Evolutionary conservation across 2,113 vertebrate species (phyloP).

Genomic region (Aleadryas rufinucha): DNA sequence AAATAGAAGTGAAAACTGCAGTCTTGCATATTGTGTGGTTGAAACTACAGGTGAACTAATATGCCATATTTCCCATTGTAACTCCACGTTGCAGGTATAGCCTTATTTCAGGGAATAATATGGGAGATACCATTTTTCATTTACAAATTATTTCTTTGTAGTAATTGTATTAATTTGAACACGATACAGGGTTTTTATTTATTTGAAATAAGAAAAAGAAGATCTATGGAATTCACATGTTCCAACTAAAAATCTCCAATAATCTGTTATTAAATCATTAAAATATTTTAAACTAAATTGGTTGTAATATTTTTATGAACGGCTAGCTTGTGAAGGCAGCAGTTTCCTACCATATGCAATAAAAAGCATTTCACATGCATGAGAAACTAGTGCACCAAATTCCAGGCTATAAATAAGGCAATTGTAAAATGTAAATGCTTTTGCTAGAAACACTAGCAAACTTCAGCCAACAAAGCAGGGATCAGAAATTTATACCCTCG

Average conservation of each 20-base stretch:
- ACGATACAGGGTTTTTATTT: neutral
- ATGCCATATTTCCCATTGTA: neutral
- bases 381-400: conserved; percentile 35
- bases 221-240: neutral
- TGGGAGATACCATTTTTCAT: neutral
- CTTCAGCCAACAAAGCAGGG: conserved; percentile 42
- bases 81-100: neutral
- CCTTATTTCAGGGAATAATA: neutral
- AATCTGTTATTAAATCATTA: neutral
- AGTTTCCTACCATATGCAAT: conserved; percentile 4
- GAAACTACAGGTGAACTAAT: neutral
- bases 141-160: neutral
- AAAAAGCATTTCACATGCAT: conserved; percentile 34
- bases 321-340: neutral
- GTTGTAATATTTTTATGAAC: neutral
- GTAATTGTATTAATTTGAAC: neutral
- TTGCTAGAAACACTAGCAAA: conserved; percentile 41
- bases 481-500: conserved; percentile 60
- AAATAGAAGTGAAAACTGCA: neutral
- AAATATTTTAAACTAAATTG: neutral
- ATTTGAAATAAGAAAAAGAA: neutral
- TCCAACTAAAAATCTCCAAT: neutral
- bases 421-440: conserved; percentile 53
- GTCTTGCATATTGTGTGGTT: neutral
- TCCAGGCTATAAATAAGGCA: conserved; percentile 58